Conservation (phyloP, 2,797 vertebrate species). For the Syndactyla subalaris region DNA sequence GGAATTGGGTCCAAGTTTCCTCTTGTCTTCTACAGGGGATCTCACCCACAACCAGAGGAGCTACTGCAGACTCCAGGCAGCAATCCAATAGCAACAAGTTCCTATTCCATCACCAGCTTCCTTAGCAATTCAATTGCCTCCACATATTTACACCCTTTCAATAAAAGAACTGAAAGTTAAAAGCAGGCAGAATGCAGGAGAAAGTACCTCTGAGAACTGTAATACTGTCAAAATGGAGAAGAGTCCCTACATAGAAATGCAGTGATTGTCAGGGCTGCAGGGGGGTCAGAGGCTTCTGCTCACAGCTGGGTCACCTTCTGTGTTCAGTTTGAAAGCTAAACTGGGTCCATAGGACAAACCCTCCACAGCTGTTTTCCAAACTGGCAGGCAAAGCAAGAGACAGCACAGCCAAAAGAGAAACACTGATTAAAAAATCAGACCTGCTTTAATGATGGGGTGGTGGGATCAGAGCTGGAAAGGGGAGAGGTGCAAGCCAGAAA, state of each 20-base stretch:
- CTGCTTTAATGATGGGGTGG: not conserved
- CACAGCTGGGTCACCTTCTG: conserved; percentile 29
- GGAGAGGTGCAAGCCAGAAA: not conserved
- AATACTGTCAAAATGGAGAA: not conserved
- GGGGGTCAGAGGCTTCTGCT: conserved; percentile 14
- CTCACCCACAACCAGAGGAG: not conserved
- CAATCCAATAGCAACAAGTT: not conserved
- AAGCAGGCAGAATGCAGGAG: not conserved
- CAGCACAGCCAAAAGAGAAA: conserved; percentile 5
- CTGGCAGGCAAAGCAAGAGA: not conserved
- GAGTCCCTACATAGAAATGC: not conserved
- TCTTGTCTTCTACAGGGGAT: not conserved
- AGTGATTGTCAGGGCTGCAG: conserved; percentile 4
- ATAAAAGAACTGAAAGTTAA: not conserved
- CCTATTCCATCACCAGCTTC: not conserved
- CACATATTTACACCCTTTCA: not conserved
- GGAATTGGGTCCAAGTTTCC: not conserved
- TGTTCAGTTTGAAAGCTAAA: conserved; percentile 37
- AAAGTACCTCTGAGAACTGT: not conserved
- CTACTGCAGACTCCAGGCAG: not conserved
- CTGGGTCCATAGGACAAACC: not conserved
- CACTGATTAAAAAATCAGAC: not conserved
- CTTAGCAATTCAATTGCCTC: not conserved
- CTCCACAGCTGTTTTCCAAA: conserved; percentile 33
- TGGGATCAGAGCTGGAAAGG: not conserved